Conservation (phyloP, 2,113 vertebrate genomes). For the Chunga burmeisteri region DNA sequence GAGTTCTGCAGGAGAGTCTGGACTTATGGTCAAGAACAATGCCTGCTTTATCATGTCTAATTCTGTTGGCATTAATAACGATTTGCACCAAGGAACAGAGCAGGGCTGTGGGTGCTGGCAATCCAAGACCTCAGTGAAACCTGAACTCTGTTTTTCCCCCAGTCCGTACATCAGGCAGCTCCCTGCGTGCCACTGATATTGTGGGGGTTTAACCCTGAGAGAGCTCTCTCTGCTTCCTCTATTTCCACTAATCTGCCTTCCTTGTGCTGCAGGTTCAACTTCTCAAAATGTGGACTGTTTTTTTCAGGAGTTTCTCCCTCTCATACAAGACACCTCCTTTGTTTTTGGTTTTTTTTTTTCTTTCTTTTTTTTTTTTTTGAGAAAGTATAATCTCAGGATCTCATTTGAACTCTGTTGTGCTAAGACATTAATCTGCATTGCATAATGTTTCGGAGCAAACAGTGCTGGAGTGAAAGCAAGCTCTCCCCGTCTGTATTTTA, state of each 20-base stretch:
- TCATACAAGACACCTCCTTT: not conserved
- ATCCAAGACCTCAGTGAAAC: not conserved
- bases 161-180: not conserved
- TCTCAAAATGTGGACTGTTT: not conserved
- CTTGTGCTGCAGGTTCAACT: not conserved
- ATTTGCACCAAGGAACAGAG: not conserved
- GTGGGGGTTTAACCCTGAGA: not conserved
- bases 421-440: slow-evolving; percentile 43
- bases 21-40: not conserved
- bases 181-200: not conserved
- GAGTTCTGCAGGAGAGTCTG: not conserved
- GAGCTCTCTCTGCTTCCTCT: not conserved
- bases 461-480: slow-evolving; percentile 24
- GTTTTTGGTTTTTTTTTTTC: not conserved
- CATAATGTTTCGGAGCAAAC: slow-evolving; percentile 19
- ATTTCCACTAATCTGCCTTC: not conserved
- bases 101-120: not conserved
- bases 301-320: not conserved
- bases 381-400: slow-evolving; percentile 25
- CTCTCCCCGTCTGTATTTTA: not conserved
- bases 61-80: not conserved
- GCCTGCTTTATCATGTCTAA: not conserved
- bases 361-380: not conserved
- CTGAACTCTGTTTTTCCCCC: not conserved
- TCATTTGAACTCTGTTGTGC: slow-evolving; percentile 21